phyloP scores from a whole-genome alignment of 2,888 invertebrate species.

The Eupelmus urozonus region DNA sequence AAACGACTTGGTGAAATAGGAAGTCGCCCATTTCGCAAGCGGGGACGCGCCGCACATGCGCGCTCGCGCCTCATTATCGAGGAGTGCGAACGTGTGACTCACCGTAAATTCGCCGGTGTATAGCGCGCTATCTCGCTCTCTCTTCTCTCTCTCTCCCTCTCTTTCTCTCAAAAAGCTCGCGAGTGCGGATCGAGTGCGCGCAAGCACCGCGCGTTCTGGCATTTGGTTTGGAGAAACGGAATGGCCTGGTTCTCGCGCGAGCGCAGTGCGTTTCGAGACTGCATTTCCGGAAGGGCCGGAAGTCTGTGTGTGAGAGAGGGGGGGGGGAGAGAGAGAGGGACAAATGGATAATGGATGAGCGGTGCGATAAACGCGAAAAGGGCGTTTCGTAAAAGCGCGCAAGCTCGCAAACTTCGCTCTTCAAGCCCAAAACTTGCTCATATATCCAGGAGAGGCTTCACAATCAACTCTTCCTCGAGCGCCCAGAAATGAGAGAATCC shows the following conservation, averaged over 20 bases:
- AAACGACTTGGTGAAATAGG: conserved; percentile 58
- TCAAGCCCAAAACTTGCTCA: neutral
- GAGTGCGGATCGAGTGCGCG: neutral
- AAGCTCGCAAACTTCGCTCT: neutral
- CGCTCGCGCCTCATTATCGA: neutral
- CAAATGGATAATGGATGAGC: conserved; percentile 53
- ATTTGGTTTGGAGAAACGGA: conserved; percentile 3
- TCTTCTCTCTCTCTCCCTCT: too few species aligned
- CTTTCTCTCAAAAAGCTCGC: neutral
- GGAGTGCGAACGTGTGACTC: neutral
- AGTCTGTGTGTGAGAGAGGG: conserved; percentile 24
- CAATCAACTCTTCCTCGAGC: too few species aligned
- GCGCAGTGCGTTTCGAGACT: conserved; percentile 21
- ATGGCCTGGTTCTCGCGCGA: conserved; percentile 29
- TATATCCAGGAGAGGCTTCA: neutral
- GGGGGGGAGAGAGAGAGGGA: neutral
- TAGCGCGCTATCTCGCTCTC: neutral
- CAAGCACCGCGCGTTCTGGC: conserved; percentile 6
- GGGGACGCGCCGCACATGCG: neutral
- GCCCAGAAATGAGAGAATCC: too few species aligned
- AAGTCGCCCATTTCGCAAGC: conserved; percentile 57
- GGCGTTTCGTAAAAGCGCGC: conserved; percentile 44
- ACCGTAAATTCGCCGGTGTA: too few species aligned
- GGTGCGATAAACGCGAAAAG: conserved; percentile 52
- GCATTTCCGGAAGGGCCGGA: conserved; percentile 46